A percentile compares a stretch with the other conserved stretches of the same genome.
phyloP scores from a whole-genome alignment of 2,888 invertebrate species.

The Drosophila austrosaltans region DNA sequence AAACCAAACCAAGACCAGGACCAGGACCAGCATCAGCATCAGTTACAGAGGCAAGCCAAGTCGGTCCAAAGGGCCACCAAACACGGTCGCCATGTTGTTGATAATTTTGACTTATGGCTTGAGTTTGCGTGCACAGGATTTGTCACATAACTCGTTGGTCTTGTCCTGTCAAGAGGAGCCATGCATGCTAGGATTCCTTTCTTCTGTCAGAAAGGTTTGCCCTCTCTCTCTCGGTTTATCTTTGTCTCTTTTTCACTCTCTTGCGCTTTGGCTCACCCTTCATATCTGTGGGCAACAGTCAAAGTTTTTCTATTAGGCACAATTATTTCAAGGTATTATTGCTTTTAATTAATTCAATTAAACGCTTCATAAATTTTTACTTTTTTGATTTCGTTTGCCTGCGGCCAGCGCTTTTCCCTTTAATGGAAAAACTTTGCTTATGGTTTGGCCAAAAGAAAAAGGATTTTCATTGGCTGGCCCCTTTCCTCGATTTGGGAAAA shows the following conservation, averaged over 20 bases:
- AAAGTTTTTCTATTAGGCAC: slow-evolving; percentile 77
- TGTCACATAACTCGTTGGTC: slow-evolving; percentile 69
- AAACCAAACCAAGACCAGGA: slow-evolving; percentile 39
- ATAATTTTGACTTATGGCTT: slow-evolving; percentile 83
- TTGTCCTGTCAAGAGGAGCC: slow-evolving; percentile 42
- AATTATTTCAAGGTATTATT: slow-evolving; percentile 80
- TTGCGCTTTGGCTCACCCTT: not conserved
- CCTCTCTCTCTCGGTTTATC: slow-evolving; percentile 6
- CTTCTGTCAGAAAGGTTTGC: slow-evolving; percentile 13
- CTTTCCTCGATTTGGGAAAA: not conserved
- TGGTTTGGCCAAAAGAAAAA: slow-evolving; percentile 50
- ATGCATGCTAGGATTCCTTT: slow-evolving; percentile 14
- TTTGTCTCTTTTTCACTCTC: not conserved
- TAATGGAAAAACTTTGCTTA: slow-evolving; percentile 80
- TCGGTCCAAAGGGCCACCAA: slow-evolving; percentile 38
- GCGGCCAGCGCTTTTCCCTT: slow-evolving; percentile 59
- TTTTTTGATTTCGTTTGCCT: slow-evolving; percentile 77
- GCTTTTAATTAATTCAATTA: slow-evolving; percentile 83
- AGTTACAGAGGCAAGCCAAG: slow-evolving; percentile 9
- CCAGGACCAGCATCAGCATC: slow-evolving; percentile 20
- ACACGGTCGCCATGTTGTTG: slow-evolving; percentile 75
- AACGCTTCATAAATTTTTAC: slow-evolving; percentile 83
- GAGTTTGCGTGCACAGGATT: slow-evolving; percentile 70
- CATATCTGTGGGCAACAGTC: slow-evolving; percentile 16
- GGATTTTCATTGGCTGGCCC: slow-evolving; percentile 42